phyloP scores from a whole-genome alignment of 2,113 vertebrate genomes.

The Aldabrachelys gigantea region DNA sequence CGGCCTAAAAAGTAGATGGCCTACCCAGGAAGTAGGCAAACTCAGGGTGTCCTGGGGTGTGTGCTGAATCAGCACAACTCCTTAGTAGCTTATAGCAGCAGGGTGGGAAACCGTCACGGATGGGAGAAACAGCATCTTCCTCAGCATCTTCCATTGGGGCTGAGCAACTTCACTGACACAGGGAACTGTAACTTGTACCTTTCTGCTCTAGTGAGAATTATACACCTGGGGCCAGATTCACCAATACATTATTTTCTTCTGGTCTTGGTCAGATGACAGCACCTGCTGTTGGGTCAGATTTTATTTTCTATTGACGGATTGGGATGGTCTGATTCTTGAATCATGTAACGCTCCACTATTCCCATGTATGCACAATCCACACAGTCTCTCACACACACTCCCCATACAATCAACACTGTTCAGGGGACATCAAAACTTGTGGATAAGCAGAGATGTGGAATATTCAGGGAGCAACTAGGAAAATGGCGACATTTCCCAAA shows the following conservation, averaged over 20 bases:
- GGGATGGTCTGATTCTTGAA: neutral
- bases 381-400: neutral
- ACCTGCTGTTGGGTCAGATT: neutral
- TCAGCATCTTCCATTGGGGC: neutral
- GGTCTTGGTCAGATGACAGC: neutral
- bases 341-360: neutral
- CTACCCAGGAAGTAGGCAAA: neutral
- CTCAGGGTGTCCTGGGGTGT: neutral
- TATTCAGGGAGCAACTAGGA: neutral
- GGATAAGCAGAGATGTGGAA: neutral
- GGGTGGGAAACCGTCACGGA: neutral
- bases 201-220: accelerated
- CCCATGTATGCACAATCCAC: neutral
- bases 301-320: neutral
- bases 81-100: neutral
- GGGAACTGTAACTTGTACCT: neutral
- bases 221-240: neutral
- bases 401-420: neutral
- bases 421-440: neutral
- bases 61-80: neutral
- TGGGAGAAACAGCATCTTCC: neutral
- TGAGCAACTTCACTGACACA: neutral
- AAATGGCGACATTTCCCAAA: neutral
- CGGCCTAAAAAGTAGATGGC: neutral
- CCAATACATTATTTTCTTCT: neutral